phyloP scores from a whole-genome alignment of 2,113 vertebrate genomes.

The Casuarius casuarius region DNA sequence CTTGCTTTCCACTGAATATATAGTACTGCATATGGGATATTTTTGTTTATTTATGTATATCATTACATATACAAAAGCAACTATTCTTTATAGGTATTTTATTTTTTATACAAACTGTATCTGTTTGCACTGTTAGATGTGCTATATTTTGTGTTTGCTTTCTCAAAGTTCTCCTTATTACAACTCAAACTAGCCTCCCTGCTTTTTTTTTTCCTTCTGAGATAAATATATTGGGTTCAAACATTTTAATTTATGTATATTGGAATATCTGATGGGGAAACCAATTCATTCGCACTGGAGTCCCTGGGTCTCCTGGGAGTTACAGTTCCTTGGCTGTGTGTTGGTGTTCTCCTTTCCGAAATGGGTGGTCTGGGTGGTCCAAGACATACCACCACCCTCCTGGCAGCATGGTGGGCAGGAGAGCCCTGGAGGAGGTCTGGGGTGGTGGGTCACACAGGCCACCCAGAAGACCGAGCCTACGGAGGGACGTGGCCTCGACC shows the following conservation, averaged over 20 bases:
- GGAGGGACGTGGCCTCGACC: not conserved
- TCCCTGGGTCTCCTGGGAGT: not conserved
- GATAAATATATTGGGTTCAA: not conserved
- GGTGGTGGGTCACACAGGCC: not conserved
- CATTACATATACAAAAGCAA: too few relatives aligned
- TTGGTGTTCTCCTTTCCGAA: not conserved
- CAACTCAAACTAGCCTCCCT: not conserved
- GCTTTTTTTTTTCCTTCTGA: not conserved
- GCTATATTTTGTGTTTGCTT: not conserved
- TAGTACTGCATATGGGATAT: not conserved
- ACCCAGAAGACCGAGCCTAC: not conserved
- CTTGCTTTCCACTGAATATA: not conserved
- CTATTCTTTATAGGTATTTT: not conserved
- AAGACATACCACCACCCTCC: not conserved
- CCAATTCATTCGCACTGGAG: not conserved
- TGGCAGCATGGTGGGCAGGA: too few relatives aligned
- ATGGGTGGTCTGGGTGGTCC: not conserved
- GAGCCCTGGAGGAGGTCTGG: not conserved
- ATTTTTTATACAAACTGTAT: not conserved
- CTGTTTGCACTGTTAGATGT: not conserved
- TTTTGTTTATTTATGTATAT: not conserved
- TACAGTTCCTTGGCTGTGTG: not conserved
- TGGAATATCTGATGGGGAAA: not conserved
- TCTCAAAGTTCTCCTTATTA: not conserved
- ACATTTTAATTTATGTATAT: too few relatives aligned